A percentile compares a stretch with the other conserved stretches of the same genome.
These are phyloP conservation scores for Porites lutea DNA, from an alignment of 64 coral and sea anemone genomes.

Conservation along the genomic window DNA sequence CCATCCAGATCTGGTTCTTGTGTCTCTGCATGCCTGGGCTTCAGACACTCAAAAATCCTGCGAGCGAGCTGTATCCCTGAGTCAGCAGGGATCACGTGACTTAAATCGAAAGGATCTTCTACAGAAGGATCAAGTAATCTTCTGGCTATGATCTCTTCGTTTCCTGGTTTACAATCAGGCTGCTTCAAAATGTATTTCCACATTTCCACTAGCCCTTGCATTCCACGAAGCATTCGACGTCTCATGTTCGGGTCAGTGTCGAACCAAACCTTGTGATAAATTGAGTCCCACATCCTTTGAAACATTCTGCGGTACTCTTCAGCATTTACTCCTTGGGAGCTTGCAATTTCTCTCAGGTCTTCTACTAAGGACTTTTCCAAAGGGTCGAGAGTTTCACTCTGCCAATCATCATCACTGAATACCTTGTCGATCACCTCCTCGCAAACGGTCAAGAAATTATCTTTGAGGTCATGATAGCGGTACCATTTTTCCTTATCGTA, in stretches of 20 bases:
- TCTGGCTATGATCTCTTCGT: not conserved
- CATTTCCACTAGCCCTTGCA: constrained; percentile 30
- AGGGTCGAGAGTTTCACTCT: not conserved
- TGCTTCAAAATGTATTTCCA: constrained; percentile 6
- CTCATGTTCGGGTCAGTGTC: not conserved
- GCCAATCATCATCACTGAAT: not conserved
- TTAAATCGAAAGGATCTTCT: not conserved
- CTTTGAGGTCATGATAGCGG: not conserved
- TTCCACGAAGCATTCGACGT: not conserved
- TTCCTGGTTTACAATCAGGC: not conserved
- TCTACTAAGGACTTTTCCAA: not conserved
- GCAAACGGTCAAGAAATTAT: not conserved
- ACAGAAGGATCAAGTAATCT: constrained; percentile 7
- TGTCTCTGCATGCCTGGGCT: not conserved
- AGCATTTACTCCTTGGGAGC: not conserved
- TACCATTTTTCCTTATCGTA: not conserved
- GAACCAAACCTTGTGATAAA: not conserved
- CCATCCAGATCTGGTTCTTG: not conserved
- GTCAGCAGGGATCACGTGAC: not conserved
- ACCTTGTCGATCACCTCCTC: constrained; percentile 4
- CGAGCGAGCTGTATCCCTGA: not conserved
- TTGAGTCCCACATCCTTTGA: not conserved
- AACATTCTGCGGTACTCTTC: not conserved
- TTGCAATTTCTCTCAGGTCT: not conserved
- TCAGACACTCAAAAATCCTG: not conserved